Evolutionary conservation across 2,113 vertebrate genomes (phyloP).

Genomic region (Ceyx melanurus): DNA sequence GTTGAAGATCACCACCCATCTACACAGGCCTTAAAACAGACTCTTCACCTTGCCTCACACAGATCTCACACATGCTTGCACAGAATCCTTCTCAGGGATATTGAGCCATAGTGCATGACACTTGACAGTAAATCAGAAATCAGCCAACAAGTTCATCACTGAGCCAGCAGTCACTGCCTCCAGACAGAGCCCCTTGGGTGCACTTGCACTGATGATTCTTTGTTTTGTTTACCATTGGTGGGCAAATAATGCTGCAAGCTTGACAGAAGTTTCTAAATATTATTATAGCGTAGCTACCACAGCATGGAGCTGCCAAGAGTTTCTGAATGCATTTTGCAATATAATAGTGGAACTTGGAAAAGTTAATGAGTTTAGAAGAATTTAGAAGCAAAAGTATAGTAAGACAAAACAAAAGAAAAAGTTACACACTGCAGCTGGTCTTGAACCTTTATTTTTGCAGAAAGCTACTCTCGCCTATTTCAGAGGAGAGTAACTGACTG

Average conservation of each 20-base stretch:
- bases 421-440: background rate
- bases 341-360: background rate
- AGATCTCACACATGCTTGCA: background rate
- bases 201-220: background rate
- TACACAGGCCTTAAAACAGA: background rate
- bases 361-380: background rate
- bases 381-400: background rate
- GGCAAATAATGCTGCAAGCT: background rate
- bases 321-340: background rate
- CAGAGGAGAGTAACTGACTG: background rate
- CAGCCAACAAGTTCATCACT: background rate
- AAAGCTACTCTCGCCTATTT: background rate
- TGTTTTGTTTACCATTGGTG: background rate
- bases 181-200: fast-evolving
- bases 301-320: background rate
- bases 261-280: background rate
- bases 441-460: background rate
- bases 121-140: background rate
- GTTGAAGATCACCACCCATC: background rate
- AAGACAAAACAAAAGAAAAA: background rate
- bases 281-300: fast-evolving
- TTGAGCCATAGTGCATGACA: fast-evolving
- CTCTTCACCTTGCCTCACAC: background rate
- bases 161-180: background rate
- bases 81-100: background rate